Base-by-base conservation (phyloP, 1,140 invertebrate genomes). In the Centruroides vittatus region DNA sequence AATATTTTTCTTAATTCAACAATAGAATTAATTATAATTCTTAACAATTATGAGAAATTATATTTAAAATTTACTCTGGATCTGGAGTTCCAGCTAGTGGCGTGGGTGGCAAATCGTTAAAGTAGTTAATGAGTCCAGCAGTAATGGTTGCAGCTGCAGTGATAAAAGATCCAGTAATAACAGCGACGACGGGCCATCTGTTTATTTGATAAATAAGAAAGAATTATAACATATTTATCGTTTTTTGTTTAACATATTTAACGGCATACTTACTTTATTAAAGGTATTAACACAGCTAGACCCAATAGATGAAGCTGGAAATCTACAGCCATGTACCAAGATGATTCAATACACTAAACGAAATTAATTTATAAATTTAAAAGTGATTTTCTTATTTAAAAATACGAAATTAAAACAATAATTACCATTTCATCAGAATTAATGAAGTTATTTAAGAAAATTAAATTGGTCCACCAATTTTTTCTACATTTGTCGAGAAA, bases 371-470 rank as follows among this genome's bases (percentile, higher is more conserved):
- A 53, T 6, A 7, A 53, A 53, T 34, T 53, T n/a, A n/a, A n/a
- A n/a, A 6, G 7, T 23, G 7, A 53, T 53, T 6, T 53, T 23
- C 8, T 34, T 36, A 53, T 23, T 23, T 35, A 53, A 53, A 53
- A 53, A 7, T 6, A 6, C 5, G 41, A 41, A 23, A 53, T 53
- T 5, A 56, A 56, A 56, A n/a, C 6, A 5, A 6, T 56, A 61
- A 59, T 59, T 55, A 68, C 69, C 41, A 64, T 23, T 13, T 65
- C n/a, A 52, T 86, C 80, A 3, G 80, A 81, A 48, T 81, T 75
- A 3, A 87, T 76, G 61, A 90, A 85, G 71, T 91, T 93, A 69
- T 90, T 90, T 10, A 67, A 47, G 55, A 65, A 68, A 3, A 68
- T 57, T 10, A 66, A 41, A 46, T 68, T 68, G 2, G 61, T 65